Percentiles rank a stretch among this genome's conserved stretches.
Evolutionary conservation across 2,797 vertebrate species (phyloP).

Genomic region (Eremophila alpestris): DNA sequence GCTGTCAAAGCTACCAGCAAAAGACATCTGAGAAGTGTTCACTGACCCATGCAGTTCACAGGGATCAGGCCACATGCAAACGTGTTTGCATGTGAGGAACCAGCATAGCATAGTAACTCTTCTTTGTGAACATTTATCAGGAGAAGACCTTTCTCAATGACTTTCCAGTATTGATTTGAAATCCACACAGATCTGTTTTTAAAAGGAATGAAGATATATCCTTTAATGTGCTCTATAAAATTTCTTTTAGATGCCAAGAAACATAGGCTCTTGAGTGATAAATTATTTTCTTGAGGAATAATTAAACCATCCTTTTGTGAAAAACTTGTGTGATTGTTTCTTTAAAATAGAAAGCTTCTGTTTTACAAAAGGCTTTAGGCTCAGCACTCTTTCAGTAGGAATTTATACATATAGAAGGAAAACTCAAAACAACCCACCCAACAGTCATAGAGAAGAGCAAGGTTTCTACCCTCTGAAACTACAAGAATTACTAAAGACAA

Average conservation of each 20-base stretch:
- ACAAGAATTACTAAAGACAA: neutral
- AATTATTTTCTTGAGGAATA: neutral
- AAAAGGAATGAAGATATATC: neutral
- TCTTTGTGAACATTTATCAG: neutral
- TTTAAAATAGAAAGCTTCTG: neutral
- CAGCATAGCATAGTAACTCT: neutral
- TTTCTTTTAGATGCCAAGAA: slow-evolving; percentile 19
- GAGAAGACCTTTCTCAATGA: neutral
- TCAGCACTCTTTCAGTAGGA: neutral
- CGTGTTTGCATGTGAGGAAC: neutral
- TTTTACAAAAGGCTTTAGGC: neutral
- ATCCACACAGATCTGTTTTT: neutral
- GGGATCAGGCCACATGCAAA: neutral
- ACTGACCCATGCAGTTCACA: neutral
- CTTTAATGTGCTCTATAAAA: neutral
- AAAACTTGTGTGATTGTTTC: neutral
- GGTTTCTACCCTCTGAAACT: neutral
- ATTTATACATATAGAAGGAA: neutral
- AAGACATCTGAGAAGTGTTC: neutral
- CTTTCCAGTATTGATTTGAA: neutral
- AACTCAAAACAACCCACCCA: neutral
- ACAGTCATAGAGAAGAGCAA: neutral
- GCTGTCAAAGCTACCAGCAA: neutral
- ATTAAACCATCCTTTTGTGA: neutral
- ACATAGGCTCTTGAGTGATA: neutral